Percentiles rank a stretch among this genome's conserved stretches.
phyloP scores from a whole-genome alignment of 2,888 invertebrate genomes.

The Rotaria magnacalcarata region DNA sequence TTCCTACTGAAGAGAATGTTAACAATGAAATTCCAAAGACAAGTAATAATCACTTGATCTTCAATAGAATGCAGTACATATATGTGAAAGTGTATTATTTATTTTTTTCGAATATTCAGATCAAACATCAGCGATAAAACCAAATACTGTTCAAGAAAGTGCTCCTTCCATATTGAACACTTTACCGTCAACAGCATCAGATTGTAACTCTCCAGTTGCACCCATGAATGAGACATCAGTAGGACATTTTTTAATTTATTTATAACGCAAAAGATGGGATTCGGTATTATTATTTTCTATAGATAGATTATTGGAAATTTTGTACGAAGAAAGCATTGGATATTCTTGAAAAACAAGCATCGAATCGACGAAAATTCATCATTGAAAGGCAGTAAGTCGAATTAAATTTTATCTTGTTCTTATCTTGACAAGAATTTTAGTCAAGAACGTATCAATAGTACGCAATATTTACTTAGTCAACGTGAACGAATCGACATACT shows the following conservation, averaged over 20 bases:
- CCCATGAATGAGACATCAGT: neutral
- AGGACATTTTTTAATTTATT: neutral
- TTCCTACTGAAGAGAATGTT: neutral
- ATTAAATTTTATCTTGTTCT: neutral
- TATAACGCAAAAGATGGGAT: neutral
- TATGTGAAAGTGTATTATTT: neutral
- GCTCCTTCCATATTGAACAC: neutral
- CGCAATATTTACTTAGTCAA: neutral
- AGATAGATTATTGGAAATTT: neutral
- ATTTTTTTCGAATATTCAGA: neutral
- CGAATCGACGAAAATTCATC: neutral
- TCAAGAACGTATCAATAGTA: neutral
- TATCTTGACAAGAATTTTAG: neutral
- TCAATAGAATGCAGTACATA: neutral
- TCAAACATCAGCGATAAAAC: neutral
- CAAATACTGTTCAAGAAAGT: neutral
- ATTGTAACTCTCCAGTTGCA: neutral
- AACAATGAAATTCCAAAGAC: neutral
- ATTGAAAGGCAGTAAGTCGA: constrained; percentile 18
- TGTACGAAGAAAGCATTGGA: neutral
- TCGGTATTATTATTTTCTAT: neutral
- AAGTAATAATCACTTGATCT: neutral
- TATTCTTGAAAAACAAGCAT: neutral
- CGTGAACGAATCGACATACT: neutral
- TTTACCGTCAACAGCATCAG: neutral